Conservation (phyloP, 2,113 vertebrate genomes). For the Cryptotis parvus region DNA sequence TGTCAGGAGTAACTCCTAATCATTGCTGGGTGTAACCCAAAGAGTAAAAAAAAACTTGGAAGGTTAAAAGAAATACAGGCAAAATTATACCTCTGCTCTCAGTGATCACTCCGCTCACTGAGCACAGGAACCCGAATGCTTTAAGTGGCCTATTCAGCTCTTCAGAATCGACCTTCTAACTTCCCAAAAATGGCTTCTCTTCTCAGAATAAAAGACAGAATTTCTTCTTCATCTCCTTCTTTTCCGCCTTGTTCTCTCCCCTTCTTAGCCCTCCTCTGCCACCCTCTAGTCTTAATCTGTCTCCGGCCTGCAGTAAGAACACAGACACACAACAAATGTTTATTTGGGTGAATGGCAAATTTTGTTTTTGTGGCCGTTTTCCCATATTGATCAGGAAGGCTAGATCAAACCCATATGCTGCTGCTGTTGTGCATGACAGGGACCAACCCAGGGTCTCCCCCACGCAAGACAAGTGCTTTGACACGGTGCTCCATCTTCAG, state of each 20-base stretch:
- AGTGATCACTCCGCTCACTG: not conserved
- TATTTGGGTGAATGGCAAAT: constrained; percentile 33
- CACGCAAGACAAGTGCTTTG: no score
- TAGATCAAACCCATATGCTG: not conserved
- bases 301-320: not conserved
- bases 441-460: no score
- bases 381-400: constrained; percentile 10
- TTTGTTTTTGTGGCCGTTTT: constrained; percentile 37
- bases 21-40: no score
- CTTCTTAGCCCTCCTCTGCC: not conserved
- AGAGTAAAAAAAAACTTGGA: no score
- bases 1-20: no score
- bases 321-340: not conserved
- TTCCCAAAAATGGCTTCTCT: not conserved
- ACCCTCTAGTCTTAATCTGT: not conserved
- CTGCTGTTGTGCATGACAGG: no score
- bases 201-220: constrained; percentile 15
- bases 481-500: not conserved
- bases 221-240: not conserved
- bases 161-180: constrained; percentile 6
- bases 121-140: constrained; percentile 8
- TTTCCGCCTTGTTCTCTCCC: constrained; percentile 2
- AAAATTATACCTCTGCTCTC: not conserved
- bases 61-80: not conserved
- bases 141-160: not conserved